Evolutionary conservation across 2,113 vertebrate genomes (phyloP).

Genomic region (Cromileptes altivelis): DNA sequence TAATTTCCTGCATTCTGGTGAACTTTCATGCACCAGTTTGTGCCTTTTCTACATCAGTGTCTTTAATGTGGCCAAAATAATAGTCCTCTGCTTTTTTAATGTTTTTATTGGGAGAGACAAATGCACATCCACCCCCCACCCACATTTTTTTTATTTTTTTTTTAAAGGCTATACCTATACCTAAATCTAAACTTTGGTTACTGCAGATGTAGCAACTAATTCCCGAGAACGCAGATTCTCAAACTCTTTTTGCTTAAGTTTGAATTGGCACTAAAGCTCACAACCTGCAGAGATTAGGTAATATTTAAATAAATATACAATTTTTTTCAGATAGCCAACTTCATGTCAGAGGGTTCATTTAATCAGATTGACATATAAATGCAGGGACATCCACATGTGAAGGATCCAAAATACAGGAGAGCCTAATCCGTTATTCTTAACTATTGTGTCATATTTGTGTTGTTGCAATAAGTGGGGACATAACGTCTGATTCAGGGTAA

Average conservation of each 20-base stretch:
- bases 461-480: neutral
- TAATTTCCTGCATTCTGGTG: too few species aligned
- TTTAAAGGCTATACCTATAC: too few species aligned
- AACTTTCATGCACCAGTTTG: too few species aligned
- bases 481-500: neutral
- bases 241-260: neutral
- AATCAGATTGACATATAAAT: neutral
- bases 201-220: neutral
- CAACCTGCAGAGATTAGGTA: neutral
- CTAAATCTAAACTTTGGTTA: too few species aligned
- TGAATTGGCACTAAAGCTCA: neutral
- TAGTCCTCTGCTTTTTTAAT: too few species aligned
- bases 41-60: too few species aligned
- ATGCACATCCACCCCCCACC: too few species aligned
- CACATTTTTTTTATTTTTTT: too few species aligned
- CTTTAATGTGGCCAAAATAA: too few species aligned
- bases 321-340: neutral
- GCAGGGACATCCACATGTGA: neutral
- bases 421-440: neutral
- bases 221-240: neutral
- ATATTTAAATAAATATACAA: too few species aligned
- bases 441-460: neutral
- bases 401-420: neutral
- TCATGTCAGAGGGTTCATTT: neutral
- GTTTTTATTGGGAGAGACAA: too few species aligned